Evolutionary conservation across 2,888 invertebrate genomes (phyloP).

Genomic region (Plagodis pulveraria): DNA sequence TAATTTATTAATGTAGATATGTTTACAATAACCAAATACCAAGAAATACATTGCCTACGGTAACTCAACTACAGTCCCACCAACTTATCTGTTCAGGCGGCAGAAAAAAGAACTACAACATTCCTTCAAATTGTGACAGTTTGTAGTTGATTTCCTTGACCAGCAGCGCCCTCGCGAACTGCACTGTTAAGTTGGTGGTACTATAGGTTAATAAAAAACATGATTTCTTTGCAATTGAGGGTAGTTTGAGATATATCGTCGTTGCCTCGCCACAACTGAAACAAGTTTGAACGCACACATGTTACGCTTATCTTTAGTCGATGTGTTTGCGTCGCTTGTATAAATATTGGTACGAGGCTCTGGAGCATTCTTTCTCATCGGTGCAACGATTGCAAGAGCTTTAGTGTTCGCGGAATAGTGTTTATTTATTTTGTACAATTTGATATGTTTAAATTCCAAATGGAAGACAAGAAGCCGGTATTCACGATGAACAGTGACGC

Average conservation of each 20-base stretch:
- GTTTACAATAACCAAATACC: too few species aligned
- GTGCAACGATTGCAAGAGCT: constrained; percentile 17
- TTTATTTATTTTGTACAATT: constrained; percentile 1
- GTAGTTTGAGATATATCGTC: constrained; percentile 34
- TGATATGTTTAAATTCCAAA: constrained; percentile 51
- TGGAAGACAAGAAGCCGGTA: constrained; percentile 61
- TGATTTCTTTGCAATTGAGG: constrained; percentile 30
- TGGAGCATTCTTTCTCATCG: constrained; percentile 41
- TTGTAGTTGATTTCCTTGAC: too few species aligned
- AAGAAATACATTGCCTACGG: too few species aligned
- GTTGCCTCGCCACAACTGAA: constrained; percentile 18
- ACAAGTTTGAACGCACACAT: constrained; percentile 20
- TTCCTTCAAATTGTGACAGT: too few species aligned
- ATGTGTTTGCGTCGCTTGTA: constrained; percentile 38
- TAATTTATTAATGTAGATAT: too few species aligned
- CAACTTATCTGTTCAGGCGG: too few species aligned
- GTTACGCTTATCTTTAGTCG: neutral
- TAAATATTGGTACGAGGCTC: constrained; percentile 48
- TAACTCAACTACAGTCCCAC: too few species aligned
- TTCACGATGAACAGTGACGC: constrained; percentile 61
- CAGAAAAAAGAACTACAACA: too few species aligned
- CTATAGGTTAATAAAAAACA: too few species aligned
- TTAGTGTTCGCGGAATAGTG: neutral
- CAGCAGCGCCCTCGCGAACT: too few species aligned
- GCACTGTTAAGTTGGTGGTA: too few species aligned